phyloP scores from a whole-genome alignment of 2,797 vertebrate species.

The Heliangelus exortis region DNA sequence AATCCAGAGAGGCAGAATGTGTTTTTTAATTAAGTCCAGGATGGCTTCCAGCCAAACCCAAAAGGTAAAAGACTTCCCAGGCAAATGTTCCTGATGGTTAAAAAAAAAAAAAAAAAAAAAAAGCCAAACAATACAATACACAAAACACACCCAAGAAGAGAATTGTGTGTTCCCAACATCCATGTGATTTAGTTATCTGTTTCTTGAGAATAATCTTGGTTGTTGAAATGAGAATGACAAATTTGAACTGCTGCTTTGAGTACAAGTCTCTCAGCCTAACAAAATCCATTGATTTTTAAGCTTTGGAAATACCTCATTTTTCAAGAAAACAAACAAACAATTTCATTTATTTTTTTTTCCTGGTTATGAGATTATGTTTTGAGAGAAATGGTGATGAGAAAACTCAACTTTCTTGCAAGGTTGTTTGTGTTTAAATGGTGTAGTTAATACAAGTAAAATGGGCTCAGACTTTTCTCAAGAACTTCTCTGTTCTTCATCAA shows the following conservation, averaged over 20 bases:
- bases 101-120: not conserved
- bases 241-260: not conserved
- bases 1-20: conserved; percentile 95
- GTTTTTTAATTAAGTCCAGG: conserved; percentile 96
- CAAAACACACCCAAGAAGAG: not conserved
- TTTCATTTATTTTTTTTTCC: not conserved
- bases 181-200: not conserved
- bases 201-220: not conserved
- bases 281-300: not conserved
- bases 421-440: not conserved
- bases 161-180: not conserved
- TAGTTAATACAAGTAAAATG: not conserved
- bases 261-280: not conserved
- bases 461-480: not conserved
- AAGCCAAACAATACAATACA: not conserved
- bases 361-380: not conserved
- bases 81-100: conserved; percentile 88
- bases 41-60: conserved; percentile 98
- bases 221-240: not conserved
- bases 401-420: not conserved
- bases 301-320: not conserved
- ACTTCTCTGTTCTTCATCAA: not conserved
- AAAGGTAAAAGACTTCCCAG: conserved; percentile 94
- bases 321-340: not conserved
- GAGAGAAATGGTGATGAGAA: not conserved